phyloP scores from a whole-genome alignment of 2,888 invertebrate genomes.

The Aspidiotus destructor region DNA sequence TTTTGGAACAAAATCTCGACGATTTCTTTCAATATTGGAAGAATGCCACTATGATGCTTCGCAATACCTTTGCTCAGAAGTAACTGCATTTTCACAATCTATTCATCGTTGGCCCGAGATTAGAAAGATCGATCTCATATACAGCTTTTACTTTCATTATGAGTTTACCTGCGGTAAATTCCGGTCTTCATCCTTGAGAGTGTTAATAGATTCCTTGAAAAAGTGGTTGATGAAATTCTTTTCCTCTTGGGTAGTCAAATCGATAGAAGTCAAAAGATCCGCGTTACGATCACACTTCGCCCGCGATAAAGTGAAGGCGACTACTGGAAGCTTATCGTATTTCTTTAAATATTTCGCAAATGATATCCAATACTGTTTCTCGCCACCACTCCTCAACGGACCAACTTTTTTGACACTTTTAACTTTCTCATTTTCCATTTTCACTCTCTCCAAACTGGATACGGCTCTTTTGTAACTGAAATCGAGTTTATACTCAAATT shows the following conservation, averaged over 20 bases:
- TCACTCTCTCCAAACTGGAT: constrained; percentile 32
- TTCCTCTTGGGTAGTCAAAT: constrained; percentile 54
- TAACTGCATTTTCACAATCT: constrained; percentile 58
- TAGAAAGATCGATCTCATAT: background rate
- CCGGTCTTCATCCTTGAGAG: constrained; percentile 75
- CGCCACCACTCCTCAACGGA: constrained; percentile 43
- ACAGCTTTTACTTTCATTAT: background rate
- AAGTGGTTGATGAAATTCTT: constrained; percentile 75
- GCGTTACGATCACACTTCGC: constrained; percentile 67
- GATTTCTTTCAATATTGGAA: constrained; percentile 97
- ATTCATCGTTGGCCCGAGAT: background rate
- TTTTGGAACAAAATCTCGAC: constrained; percentile 94
- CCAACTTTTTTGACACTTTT: constrained; percentile 13
- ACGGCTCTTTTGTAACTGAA: constrained; percentile 34
- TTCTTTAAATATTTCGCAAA: constrained; percentile 65
- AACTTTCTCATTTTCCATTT: constrained; percentile 19
- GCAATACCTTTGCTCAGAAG: constrained; percentile 79
- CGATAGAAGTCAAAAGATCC: constrained; percentile 46
- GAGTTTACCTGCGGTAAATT: constrained; percentile 68
- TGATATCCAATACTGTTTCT: constrained; percentile 71
- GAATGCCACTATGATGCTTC: constrained; percentile 94
- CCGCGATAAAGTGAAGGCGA: constrained; percentile 86
- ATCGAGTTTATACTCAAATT: background rate
- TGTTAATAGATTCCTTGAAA: constrained; percentile 71
- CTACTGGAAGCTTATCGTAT: constrained; percentile 79